Base-by-base conservation (phyloP, 2,113 vertebrate species). In the Myiagra hebetior region DNA sequence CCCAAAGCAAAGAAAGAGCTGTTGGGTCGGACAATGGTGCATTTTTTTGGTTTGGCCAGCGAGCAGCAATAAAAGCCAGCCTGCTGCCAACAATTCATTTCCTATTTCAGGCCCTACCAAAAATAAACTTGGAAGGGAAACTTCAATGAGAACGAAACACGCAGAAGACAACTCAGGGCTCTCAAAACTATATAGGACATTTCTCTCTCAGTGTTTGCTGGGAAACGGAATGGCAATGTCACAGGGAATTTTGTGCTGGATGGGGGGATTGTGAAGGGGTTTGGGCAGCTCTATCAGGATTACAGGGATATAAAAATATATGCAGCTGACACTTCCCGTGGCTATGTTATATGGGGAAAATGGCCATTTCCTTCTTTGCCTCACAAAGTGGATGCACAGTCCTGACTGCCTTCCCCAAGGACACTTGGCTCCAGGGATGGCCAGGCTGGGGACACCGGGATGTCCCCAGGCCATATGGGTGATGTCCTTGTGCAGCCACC, bases 31-130 rank as follows among this genome's bases (percentile, higher is more conserved):
- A 88, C 77, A 92, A 69, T 3, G 0, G n/a, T 1, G 0, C 19
- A 0, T 65, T 84, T 92, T 87, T 77, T 78, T 92, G 73, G 76
- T 89, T 81, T 67, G 63, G 79, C 68, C 0, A 0, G 59, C 0
- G 0, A 87, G 68, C 68, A 77, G 67, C 1, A 30, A 83, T 69
- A 77, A 59, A 84, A 89, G 47, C 1, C 7, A 84, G 37, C n/a
- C 22, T 1, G 0, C 41, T 93, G 93, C 91, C 95, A 95, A 46
- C 33, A 35, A 74, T 63, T 77, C 72, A 39, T 59, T 88, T 95
- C 80, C 80, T 92, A 50, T 89, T 97, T 92, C 91, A 72, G 80
- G 47, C 65, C 56, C 89, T 92, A 95, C 91, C 92, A 92, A 95
- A 95, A 95, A 93, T 93, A 92, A 84, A 93, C 94, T 74, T 15